Evolutionary conservation across 2,888 invertebrate genomes (phyloP).

Genomic region (Drosophila aldrichi): DNA sequence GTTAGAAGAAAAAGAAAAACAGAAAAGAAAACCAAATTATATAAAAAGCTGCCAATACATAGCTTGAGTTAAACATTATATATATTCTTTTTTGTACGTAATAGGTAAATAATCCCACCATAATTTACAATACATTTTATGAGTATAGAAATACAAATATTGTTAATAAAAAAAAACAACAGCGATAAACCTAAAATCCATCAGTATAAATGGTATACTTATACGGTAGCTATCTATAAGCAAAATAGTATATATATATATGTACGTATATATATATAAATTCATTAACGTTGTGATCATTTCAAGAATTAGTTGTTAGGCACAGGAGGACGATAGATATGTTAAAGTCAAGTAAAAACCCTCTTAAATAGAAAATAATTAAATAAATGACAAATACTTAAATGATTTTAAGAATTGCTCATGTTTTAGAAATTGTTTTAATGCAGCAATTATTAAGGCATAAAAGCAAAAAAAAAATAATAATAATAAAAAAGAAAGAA

Average conservation of each 20-base stretch:
- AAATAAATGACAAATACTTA: conserved; percentile 24
- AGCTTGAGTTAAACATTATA: conserved; percentile 28
- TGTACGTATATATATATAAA: conserved; percentile 44
- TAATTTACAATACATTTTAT: conserved; percentile 83
- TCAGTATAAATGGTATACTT: conserved; percentile 46
- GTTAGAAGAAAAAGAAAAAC: neutral
- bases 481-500: neutral
- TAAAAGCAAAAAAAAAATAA: neutral
- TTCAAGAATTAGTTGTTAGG: conserved; percentile 77
- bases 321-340: conserved; percentile 22
- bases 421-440: conserved; percentile 46
- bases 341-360: conserved; percentile 47
- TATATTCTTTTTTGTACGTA: conserved; percentile 59
- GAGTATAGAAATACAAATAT: conserved; percentile 53
- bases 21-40: neutral
- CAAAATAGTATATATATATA: conserved; percentile 17
- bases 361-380: conserved; percentile 20
- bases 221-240: conserved; percentile 45
- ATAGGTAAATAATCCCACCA: conserved; percentile 84
- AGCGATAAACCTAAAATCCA: conserved; percentile 27
- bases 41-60: conserved; percentile 40
- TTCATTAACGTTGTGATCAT: conserved; percentile 83
- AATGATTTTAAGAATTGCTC: neutral
- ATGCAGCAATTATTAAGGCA: conserved; percentile 27
- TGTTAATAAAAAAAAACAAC: conserved; percentile 43